Evolutionary conservation across 2,113 vertebrate genomes (phyloP).

Genomic region (Muntiacus reevesi): DNA sequence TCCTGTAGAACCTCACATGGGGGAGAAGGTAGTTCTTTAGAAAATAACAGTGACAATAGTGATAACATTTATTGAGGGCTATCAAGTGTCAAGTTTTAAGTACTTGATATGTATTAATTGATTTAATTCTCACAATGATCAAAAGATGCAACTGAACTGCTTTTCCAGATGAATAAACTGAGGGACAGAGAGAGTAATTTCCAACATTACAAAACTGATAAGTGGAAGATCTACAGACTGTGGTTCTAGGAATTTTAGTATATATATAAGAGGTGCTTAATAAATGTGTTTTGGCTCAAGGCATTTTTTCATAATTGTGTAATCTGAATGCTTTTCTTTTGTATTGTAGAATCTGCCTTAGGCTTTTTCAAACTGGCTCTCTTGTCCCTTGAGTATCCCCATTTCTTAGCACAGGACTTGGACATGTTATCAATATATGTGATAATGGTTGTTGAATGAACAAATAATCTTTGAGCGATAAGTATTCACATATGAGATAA

Average conservation of each 20-base stretch:
- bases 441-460: background rate
- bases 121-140: background rate
- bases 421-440: background rate
- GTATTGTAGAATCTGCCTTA: background rate
- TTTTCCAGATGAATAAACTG: background rate
- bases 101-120: background rate
- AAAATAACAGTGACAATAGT: background rate
- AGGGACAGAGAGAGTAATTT: background rate
- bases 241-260: background rate
- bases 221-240: background rate
- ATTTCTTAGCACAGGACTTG: background rate
- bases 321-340: background rate
- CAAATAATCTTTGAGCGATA: background rate
- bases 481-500: background rate
- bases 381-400: background rate
- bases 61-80: background rate
- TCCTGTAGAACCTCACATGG: background rate
- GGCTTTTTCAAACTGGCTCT: background rate
- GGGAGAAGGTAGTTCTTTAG: background rate
- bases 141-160: background rate
- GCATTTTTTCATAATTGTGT: background rate
- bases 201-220: background rate
- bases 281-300: background rate
- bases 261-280: background rate
- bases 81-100: background rate